phyloP scores from a whole-genome alignment of 2,888 invertebrate genomes.

The Ornithoptera priamus region DNA sequence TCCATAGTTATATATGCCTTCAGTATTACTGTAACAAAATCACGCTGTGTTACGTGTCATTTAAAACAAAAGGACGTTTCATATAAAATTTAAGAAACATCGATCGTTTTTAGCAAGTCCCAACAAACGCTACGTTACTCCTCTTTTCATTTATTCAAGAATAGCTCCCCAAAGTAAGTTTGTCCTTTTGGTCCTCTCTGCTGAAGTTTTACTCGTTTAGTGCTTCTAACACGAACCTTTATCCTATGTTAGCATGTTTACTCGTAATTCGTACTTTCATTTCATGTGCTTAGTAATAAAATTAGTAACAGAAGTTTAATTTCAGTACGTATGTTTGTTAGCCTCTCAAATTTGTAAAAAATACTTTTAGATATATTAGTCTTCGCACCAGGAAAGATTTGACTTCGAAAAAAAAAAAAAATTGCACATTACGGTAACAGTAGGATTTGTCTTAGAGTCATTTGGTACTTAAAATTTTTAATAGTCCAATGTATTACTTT shows the following conservation, averaged over 20 bases:
- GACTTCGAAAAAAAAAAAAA: too few species aligned
- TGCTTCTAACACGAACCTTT: neutral
- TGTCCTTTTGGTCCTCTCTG: conserved; percentile 17
- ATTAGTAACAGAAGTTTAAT: neutral
- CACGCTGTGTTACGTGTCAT: neutral
- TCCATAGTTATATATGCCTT: neutral
- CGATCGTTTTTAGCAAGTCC: conserved; percentile 1
- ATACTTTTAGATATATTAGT: too few species aligned
- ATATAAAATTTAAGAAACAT: conserved; percentile 10
- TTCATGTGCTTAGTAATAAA: neutral
- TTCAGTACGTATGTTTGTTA: too few species aligned
- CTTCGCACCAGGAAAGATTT: too few species aligned
- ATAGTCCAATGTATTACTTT: too few species aligned
- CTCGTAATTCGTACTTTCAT: neutral
- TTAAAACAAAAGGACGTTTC: neutral
- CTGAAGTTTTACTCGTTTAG: conserved; percentile 6
- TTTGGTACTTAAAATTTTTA: too few species aligned
- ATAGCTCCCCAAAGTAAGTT: conserved; percentile 11
- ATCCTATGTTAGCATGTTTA: neutral
- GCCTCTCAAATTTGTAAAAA: too few species aligned
- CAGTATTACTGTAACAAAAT: neutral
- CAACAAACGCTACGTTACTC: conserved; percentile 9
- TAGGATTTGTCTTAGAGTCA: too few species aligned
- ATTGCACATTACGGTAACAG: too few species aligned
- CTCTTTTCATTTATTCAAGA: conserved; percentile 18